Base-by-base conservation (phyloP, 2,797 vertebrate genomes). In the Telmatherina bonti region DNA sequence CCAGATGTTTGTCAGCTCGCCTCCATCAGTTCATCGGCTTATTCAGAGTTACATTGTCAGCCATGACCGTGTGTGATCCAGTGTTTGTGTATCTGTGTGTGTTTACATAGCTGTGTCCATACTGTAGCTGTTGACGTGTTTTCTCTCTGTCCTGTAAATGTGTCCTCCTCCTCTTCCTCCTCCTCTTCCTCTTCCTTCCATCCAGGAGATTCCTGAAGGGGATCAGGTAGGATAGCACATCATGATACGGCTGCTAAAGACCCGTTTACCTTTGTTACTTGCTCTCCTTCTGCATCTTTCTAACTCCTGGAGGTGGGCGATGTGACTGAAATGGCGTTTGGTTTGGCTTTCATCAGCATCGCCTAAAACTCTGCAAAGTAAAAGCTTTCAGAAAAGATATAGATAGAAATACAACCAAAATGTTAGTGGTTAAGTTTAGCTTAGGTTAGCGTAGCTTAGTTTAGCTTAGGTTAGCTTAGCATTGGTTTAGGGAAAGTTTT, bases 201-300 rank as follows among this genome's bases (percentile, higher is more conserved):
- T 96, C 93, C 96, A 99, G 98, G 98, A 98, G 93, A 96, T 97
- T 97, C 96, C 97, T 96, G 96, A 98, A 96, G 97, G 95, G 96
- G 97, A 98, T 94, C 96, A 99, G 98, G 98, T 99, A 99, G 97
- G 92, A 90, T 78, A 80, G 88, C 83, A 88, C 84, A 85, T 67
- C 89, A 87, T 89, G 87, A 88, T 88, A 91, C 67, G 83, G 88
- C 89, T 89, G 89, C 86, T 85, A 83, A 87, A 90, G 90, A 87
- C 84, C 76, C 70, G 61, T 85, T 75, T 78, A 71, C 74, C 69
- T 64, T 72, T 43, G 83, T 74, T 63, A 41, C 36, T 15, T 12
- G 33, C 64, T 3, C 22, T 24, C 52, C 67, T 56, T 85, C 18
- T 78, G 26, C 61, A 15, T 60, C 54, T 85, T 83, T 90, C 24